Base-by-base conservation (phyloP, 2,797 vertebrate species). In the Buphagus erythrorhynchus region DNA sequence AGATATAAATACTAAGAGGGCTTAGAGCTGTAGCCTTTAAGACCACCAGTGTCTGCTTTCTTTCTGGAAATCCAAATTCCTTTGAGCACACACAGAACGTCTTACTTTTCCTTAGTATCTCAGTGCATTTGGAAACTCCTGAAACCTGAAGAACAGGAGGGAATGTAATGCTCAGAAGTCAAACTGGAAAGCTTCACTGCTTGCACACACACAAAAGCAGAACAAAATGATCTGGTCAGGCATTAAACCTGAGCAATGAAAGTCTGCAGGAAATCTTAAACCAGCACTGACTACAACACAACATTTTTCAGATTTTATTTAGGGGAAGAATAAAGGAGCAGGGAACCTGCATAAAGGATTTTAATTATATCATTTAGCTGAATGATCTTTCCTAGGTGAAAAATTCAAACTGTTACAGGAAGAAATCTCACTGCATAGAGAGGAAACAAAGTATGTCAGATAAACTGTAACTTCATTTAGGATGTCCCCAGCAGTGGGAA, bases 221-320 rank as follows among this genome's bases (percentile, higher is more conserved):
- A 90, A 78, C 9, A 88, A 88, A 88, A 75, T 52, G 0, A 76
- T 55, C 2, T 59, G 33, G n/a, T 73, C 33, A 55, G 71, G 62
- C 61, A 67, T 29, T 71, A 79, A 82, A 79, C 38, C 40, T 29
- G 55, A 92, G 29, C n/a, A 73, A 85, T 14, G 42, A 76, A 95
- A 95, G n/a, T 43, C 74, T 92, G n/a, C 26, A 93, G 36, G n/a
- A 62, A 92, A 92, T 49, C 10, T 59, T 78, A 85, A 90, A 73
- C 28, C 15, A 42, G 29, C 35, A 43, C 0, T 36, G 33, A 62
- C 54, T 79, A 26, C 3, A 28, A 28, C 68, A 12, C 13, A 69
- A 65, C 20, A 69, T 72, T 29, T 40, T 42, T 49, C 31, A 69
- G 36, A 28, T 79, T 73, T 72, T 82, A 51, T 36, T 1, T 20